Conservation (phyloP, 35 echinoderm and acorn worm genomes). For the Holothuria glaberrima region DNA sequence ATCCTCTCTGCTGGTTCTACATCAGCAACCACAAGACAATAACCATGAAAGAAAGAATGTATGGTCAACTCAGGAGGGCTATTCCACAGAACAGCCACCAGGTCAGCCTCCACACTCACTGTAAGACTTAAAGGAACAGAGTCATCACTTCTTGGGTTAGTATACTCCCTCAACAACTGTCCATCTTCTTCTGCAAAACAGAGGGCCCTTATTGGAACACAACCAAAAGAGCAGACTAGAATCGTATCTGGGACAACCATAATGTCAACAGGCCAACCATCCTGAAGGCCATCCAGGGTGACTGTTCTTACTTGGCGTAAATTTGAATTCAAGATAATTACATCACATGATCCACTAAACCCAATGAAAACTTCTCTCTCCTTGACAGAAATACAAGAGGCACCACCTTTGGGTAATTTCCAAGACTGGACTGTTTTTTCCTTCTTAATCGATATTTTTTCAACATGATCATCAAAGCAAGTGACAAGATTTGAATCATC, state of each 20-base stretch:
- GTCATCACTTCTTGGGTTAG: neutral
- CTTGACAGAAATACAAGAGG: constrained; percentile 1
- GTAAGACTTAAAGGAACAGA: neutral
- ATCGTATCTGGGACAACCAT: neutral
- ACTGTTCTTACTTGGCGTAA: neutral
- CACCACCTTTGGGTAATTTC: neutral
- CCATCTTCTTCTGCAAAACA: neutral
- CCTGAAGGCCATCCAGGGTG: neutral
- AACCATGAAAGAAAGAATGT: neutral
- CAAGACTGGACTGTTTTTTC: neutral
- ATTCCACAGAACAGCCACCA: neutral
- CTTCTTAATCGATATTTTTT: neutral
- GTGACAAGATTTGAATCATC: neutral
- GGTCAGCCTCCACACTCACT: neutral
- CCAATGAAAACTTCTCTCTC: neutral
- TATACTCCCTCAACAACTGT: neutral
- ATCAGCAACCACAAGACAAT: constrained; percentile 5
- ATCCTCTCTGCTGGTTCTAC: constrained; percentile 8
- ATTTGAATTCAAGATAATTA: neutral
- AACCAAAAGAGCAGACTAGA: neutral
- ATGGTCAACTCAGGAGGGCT: neutral
- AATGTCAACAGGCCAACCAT: neutral
- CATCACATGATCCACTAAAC: neutral
- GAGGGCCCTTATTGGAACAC: neutral
- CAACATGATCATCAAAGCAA: neutral